Evolutionary conservation across 2,113 vertebrate genomes (phyloP).

Genomic region (Cyprinodon brontotheroides): DNA sequence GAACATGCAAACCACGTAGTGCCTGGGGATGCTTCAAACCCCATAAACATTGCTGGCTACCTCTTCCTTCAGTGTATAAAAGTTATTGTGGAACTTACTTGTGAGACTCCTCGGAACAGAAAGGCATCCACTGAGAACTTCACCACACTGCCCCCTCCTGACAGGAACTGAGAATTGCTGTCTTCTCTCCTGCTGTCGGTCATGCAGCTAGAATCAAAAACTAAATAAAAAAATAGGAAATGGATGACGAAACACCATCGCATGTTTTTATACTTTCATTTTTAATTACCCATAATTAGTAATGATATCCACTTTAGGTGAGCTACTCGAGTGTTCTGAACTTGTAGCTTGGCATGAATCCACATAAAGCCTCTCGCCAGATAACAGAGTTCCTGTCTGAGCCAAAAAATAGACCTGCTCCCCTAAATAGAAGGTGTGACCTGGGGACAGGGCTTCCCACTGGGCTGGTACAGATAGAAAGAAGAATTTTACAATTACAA

Average conservation of each 20-base stretch:
- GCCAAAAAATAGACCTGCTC: conserved; percentile 67
- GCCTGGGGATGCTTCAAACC: too few relatives aligned
- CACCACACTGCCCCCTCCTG: conserved; percentile 23
- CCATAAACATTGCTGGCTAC: too few relatives aligned
- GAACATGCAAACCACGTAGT: too few relatives aligned
- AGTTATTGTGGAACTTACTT: conserved; percentile 23
- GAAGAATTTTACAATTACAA: too few relatives aligned
- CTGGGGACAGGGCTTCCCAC: conserved; percentile 55
- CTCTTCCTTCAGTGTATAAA: background rate
- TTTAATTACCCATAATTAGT: conserved; percentile 45
- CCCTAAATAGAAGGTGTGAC: conserved; percentile 53
- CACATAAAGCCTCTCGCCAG: conserved; percentile 58
- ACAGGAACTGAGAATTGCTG: conserved; percentile 60
- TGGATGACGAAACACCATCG: background rate
- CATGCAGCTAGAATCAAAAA: conserved; percentile 66
- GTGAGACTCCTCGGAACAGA: conserved; percentile 47
- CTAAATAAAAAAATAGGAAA: background rate
- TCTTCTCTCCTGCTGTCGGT: conserved; percentile 62
- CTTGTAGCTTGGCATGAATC: conserved; percentile 62
- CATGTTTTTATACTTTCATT: background rate
- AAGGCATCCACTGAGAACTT: conserved; percentile 71
- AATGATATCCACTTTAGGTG: conserved; percentile 57
- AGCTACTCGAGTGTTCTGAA: conserved; percentile 43
- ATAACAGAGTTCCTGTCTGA: conserved; percentile 8
- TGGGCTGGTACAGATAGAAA: conserved; percentile 19